Evolutionary conservation across 2,797 vertebrate genomes (phyloP).

Genomic region (Dallia pectoralis): DNA sequence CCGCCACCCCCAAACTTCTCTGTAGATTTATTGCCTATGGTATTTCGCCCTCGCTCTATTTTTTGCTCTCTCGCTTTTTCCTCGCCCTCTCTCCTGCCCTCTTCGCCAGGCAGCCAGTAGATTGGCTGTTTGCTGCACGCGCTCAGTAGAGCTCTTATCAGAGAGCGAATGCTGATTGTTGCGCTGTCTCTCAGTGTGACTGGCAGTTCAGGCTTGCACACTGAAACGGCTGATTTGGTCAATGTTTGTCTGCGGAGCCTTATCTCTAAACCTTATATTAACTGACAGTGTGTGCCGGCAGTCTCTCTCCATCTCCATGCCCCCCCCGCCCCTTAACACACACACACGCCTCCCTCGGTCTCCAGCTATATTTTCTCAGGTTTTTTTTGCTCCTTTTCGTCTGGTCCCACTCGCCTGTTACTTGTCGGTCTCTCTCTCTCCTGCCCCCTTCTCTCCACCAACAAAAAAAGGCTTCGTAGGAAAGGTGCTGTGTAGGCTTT

Average conservation of each 20-base stretch:
- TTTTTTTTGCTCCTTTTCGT: conserved; percentile 10
- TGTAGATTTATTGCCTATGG: conserved; percentile 45
- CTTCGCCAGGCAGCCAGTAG: conserved; percentile 61
- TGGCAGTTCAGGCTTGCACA: conserved; percentile 73
- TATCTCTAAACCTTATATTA: conserved; percentile 82
- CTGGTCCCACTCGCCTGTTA: conserved; percentile 14
- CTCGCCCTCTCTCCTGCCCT: conserved; percentile 43
- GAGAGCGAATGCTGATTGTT: conserved; percentile 76
- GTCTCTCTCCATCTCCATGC: conserved; percentile 73
- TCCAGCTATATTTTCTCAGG: conserved; percentile 40
- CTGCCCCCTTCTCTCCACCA: background rate
- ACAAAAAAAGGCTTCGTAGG: too few species aligned
- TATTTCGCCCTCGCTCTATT: conserved; percentile 31
- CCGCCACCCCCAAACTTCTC: conserved; percentile 31
- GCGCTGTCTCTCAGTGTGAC: conserved; percentile 80
- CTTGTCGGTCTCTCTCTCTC: background rate
- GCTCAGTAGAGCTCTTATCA: conserved; percentile 78
- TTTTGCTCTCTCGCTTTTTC: conserved; percentile 37
- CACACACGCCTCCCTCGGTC: background rate
- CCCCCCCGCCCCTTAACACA: background rate
- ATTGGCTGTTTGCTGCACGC: conserved; percentile 77
- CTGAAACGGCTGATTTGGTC: conserved; percentile 81
- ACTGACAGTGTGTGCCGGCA: conserved; percentile 78
- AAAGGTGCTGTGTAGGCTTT: too few species aligned
- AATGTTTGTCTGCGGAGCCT: conserved; percentile 79